A percentile compares a stretch with the other conserved stretches of the same genome.
phyloP scores from a whole-genome alignment of 2,888 invertebrate species.

The Gymnosoma rotundatum region DNA sequence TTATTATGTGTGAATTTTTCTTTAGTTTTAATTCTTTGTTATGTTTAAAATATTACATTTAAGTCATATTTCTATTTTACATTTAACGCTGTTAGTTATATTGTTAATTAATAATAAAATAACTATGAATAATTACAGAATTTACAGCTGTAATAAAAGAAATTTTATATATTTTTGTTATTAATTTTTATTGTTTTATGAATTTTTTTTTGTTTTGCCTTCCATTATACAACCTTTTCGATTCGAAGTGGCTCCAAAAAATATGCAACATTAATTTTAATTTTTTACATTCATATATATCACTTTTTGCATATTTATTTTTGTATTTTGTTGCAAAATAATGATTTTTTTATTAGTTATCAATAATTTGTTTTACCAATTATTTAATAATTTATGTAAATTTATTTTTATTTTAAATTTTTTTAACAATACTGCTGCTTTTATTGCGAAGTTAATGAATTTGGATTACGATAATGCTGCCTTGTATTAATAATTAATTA shows the following conservation, averaged over 20 bases:
- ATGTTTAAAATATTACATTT: not conserved
- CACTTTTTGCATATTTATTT: slow-evolving; percentile 6
- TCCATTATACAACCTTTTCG: not conserved
- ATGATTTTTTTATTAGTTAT: slow-evolving; percentile 7
- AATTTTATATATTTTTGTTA: not conserved
- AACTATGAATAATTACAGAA: not conserved
- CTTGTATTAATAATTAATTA: slow-evolving; percentile 5
- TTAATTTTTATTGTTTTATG: not conserved
- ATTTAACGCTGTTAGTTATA: not conserved
- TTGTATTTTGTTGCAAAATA: slow-evolving; percentile 7
- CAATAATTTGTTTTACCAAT: slow-evolving; percentile 35
- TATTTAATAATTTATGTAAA: slow-evolving; percentile 40
- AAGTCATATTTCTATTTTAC: slow-evolving; percentile 8
- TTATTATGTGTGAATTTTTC: not conserved
- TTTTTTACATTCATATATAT: not conserved
- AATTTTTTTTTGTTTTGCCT: not conserved
- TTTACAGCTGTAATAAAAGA: not conserved
- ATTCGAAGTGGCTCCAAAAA: not conserved
- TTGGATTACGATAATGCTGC: not conserved
- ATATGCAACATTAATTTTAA: not conserved
- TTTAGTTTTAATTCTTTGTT: not conserved
- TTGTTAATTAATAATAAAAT: too few relatives aligned
- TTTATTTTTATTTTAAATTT: slow-evolving; percentile 20
- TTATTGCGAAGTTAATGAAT: not conserved
- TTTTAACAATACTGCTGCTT: not conserved